Evolutionary conservation across 1,140 invertebrate genomes (phyloP).

Genomic region (Oreohelix idahoensis): DNA sequence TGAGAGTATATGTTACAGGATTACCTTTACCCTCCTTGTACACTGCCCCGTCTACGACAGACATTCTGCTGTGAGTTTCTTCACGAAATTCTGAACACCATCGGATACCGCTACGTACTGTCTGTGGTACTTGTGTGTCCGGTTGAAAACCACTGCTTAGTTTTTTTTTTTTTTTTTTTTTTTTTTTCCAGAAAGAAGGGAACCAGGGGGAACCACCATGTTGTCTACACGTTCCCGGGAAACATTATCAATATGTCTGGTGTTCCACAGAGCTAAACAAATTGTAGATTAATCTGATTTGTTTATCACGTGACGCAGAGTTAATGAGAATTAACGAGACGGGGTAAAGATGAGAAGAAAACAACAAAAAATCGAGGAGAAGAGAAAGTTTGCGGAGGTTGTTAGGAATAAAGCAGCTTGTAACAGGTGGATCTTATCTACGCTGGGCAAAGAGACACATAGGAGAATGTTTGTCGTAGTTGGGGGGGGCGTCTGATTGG

Average conservation of each 20-base stretch:
- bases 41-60: no score
- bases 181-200: no score
- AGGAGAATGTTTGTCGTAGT: no score
- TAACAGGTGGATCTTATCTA: conserved; percentile 13
- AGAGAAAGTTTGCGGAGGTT: background rate
- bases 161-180: no score
- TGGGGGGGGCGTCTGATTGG: no score
- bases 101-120: no score
- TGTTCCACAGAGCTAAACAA: conserved; percentile 30
- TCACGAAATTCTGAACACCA: no score
- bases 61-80: no score
- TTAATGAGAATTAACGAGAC: conserved; percentile 38
- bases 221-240: background rate
- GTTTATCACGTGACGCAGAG: conserved; percentile 25
- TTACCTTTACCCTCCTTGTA: no score
- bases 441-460: conserved; percentile 7
- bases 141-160: no score
- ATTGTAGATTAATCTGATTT: conserved; percentile 38
- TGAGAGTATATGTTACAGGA: no score
- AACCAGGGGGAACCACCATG: background rate
- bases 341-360: conserved; percentile 1
- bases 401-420: background rate
- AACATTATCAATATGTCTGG: conserved; percentile 24
- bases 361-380: background rate
- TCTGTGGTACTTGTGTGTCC: no score